A percentile compares a stretch with the other conserved stretches of the same genome.
These are phyloP conservation scores for Percopsis omiscomaycus DNA, from an alignment of 2,797 vertebrate species.

Conservation along the genomic window DNA sequence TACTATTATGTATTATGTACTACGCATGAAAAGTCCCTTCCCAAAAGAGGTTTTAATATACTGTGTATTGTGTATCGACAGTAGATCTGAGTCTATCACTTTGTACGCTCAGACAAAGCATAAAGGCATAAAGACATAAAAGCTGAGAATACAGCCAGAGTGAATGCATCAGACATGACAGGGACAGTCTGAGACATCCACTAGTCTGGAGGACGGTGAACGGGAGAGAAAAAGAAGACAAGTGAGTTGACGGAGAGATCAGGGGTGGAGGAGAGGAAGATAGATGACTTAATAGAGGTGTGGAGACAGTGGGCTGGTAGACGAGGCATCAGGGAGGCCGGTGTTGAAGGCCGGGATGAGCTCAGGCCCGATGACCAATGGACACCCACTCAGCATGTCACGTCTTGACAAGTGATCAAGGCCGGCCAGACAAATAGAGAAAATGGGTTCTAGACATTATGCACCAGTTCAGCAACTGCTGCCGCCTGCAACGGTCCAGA, in stretches of 20 bases:
- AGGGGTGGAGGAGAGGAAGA: conserved; percentile 75
- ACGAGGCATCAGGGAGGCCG: conserved; percentile 74
- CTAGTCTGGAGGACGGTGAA: conserved; percentile 32
- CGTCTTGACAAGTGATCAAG: conserved; percentile 73
- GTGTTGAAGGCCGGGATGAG: conserved; percentile 68
- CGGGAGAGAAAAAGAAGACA: conserved; percentile 59
- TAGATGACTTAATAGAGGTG: conserved; percentile 78
- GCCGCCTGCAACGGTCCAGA: background rate
- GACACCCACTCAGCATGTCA: conserved; percentile 63
- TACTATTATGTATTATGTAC: no score
- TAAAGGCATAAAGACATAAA: conserved; percentile 23
- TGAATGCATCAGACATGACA: conserved; percentile 50
- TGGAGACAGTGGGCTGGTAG: conserved; percentile 75
- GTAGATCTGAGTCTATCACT: no score
- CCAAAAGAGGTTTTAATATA: conserved; percentile 27
- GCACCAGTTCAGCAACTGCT: conserved; percentile 34
- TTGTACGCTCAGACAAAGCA: conserved; percentile 17
- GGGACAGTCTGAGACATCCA: conserved; percentile 42
- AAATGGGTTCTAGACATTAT: conserved; percentile 34
- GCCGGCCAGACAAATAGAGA: conserved; percentile 35
- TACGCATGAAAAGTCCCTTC: background rate
- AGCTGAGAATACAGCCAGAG: conserved; percentile 34
- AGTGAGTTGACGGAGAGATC: conserved; percentile 68
- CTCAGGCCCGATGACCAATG: conserved; percentile 71
- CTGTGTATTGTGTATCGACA: background rate